Evolutionary conservation across 2,888 invertebrate species (phyloP).

Genomic region (Bibio marci): DNA sequence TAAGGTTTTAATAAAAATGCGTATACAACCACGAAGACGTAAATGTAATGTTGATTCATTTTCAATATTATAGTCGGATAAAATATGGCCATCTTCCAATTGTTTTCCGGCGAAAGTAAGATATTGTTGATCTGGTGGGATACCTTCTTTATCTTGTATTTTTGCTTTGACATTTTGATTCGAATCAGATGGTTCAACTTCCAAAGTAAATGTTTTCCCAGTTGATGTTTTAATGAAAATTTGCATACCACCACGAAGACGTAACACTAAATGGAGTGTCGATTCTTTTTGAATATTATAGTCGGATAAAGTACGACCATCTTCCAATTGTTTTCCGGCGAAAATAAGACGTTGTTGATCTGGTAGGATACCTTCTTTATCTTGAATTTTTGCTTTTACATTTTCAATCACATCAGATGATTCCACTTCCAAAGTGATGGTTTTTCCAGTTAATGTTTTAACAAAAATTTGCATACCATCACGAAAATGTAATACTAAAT

Average conservation of each 20-base stretch:
- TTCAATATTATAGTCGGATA: constrained; percentile 40
- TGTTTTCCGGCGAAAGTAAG: constrained; percentile 39
- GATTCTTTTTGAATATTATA: constrained; percentile 93
- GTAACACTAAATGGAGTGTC: constrained; percentile 83
- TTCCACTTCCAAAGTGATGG: constrained; percentile 83
- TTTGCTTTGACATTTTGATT: constrained; percentile 13
- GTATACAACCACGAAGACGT: constrained; percentile 38
- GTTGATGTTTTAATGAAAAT: constrained; percentile 10
- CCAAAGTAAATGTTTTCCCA: constrained; percentile 32
- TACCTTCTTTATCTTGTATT: constrained; percentile 36
- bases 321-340: constrained; percentile 87
- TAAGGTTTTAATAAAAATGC: constrained; percentile 41
- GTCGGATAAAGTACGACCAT: constrained; percentile 81
- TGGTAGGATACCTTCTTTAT: constrained; percentile 82
- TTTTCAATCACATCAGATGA: constrained; percentile 88
- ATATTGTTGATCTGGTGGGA: constrained; percentile 37
- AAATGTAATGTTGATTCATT: constrained; percentile 31
- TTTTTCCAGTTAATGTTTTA: constrained; percentile 85
- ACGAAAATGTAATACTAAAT: constrained; percentile 36
- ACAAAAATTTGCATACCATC: constrained; percentile 90
- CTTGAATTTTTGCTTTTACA: constrained; percentile 85
- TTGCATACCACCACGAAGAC: constrained; percentile 76
- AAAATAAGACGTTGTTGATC: constrained; percentile 84
- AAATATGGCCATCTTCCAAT: constrained; percentile 14
- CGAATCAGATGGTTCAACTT: constrained; percentile 19